Evolutionary conservation across 2,888 invertebrate genomes (phyloP).

Genomic region (Ennomos erosarius): DNA sequence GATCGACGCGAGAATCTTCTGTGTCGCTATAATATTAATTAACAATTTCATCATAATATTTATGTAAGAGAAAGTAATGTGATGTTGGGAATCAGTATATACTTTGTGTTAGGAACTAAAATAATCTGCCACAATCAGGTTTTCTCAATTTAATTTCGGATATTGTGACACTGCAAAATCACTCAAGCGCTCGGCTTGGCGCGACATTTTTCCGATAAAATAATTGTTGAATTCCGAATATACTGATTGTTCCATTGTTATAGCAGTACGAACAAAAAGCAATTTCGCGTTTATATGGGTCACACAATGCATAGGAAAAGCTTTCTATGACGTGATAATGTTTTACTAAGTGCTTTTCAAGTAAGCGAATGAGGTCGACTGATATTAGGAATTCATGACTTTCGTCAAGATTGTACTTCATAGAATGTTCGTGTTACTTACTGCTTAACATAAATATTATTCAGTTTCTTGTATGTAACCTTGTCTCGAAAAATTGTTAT

Average conservation of each 20-base stretch:
- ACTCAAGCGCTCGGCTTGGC: not conserved
- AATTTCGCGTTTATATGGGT: slow-evolving; percentile 20
- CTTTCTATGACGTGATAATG: slow-evolving; percentile 31
- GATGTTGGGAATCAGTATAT: not conserved
- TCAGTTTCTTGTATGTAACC: slow-evolving; percentile 11
- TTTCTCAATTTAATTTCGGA: not conserved
- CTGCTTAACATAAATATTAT: slow-evolving; percentile 26
- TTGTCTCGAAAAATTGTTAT: slow-evolving; percentile 13
- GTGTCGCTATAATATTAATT: too few species aligned
- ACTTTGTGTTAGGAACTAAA: not conserved
- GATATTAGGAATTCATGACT: slow-evolving; percentile 39
- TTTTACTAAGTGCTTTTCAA: slow-evolving; percentile 19
- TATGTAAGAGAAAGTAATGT: not conserved
- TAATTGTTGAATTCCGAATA: slow-evolving; percentile 16
- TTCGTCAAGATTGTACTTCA: slow-evolving; percentile 33
- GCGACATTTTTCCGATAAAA: slow-evolving; percentile 15
- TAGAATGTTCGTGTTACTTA: slow-evolving; percentile 27
- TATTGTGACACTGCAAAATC: slow-evolving; percentile 2
- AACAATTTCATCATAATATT: too few species aligned
- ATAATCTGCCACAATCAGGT: too few species aligned
- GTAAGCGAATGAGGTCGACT: slow-evolving; percentile 29
- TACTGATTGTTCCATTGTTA: slow-evolving; percentile 17
- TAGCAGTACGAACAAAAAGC: slow-evolving; percentile 24
- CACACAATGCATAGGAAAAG: slow-evolving; percentile 19
- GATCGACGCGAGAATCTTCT: too few species aligned